Evolutionary conservation across 2,888 invertebrate species (phyloP).

Genomic region (Pycnomerus fuliginosus): DNA sequence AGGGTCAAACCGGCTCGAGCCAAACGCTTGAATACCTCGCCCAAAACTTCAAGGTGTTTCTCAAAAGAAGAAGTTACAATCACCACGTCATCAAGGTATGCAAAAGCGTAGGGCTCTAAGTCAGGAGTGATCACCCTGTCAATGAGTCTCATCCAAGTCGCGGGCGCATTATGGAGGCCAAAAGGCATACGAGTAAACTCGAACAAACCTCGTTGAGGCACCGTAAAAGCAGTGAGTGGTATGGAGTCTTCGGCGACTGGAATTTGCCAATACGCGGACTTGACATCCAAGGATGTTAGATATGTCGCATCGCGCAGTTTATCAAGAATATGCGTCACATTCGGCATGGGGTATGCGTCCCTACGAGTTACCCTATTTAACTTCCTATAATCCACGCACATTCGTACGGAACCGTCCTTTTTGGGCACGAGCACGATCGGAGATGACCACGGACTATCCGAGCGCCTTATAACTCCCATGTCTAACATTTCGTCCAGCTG

Average conservation of each 20-base stretch:
- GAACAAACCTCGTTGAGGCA: background rate
- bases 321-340: background rate
- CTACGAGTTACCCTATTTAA: background rate
- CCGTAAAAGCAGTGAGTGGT: background rate
- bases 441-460: constrained; percentile 38
- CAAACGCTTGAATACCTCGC: background rate
- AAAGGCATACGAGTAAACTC: no score
- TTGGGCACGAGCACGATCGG: constrained; percentile 32
- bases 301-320: background rate
- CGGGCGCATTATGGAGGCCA: no score
- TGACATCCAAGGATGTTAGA: background rate
- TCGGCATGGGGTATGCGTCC: background rate
- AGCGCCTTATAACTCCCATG: constrained; percentile 31
- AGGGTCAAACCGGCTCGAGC: background rate
- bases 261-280: background rate
- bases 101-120: background rate
- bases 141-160: no score
- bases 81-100: background rate
- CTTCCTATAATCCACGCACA: background rate
- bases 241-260: background rate
- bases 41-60: background rate
- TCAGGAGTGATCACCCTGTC: no score
- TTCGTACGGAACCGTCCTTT: background rate
- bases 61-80: background rate
- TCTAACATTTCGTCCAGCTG: constrained; percentile 32